phyloP scores from a whole-genome alignment of 2,888 invertebrate species.

The Nemapogon koenigi region DNA sequence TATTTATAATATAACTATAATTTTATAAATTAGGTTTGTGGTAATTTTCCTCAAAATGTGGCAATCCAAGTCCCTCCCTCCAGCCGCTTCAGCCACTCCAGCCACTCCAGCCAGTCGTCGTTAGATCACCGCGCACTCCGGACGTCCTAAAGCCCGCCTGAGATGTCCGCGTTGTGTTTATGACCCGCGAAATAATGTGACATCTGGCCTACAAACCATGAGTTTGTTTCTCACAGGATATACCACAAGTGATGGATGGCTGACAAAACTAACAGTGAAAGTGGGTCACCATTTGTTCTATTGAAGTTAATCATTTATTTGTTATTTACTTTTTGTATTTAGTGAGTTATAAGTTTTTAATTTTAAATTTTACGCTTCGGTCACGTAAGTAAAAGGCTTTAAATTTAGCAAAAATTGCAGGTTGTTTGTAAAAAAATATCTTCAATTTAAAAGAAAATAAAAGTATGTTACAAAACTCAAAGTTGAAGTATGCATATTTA shows the following conservation, averaged over 20 bases:
- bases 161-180: conserved; percentile 27
- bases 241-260: conserved; percentile 10
- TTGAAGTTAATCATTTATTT: conserved; percentile 1
- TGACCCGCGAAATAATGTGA: conserved; percentile 20
- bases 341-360: not conserved
- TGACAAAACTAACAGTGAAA: conserved; percentile 6
- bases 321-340: not conserved
- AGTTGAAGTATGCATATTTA: too few species aligned
- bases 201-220: conserved; percentile 1
- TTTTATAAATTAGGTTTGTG: too few species aligned
- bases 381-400: too few species aligned
- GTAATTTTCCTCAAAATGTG: too few species aligned
- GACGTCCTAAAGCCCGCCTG: conserved; percentile 25
- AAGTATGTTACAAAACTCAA: too few species aligned
- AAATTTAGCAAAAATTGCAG: too few species aligned
- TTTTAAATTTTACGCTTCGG: too few species aligned
- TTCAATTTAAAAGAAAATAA: too few species aligned
- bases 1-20: too few species aligned
- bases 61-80: too few species aligned
- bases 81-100: too few species aligned
- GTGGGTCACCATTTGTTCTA: conserved; percentile 4
- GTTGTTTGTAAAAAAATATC: too few species aligned
- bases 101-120: conserved; percentile 39
- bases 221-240: not conserved
- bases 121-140: conserved; percentile 35